phyloP scores from a whole-genome alignment of 2,888 invertebrate species.

The Acanthopleura granulata region DNA sequence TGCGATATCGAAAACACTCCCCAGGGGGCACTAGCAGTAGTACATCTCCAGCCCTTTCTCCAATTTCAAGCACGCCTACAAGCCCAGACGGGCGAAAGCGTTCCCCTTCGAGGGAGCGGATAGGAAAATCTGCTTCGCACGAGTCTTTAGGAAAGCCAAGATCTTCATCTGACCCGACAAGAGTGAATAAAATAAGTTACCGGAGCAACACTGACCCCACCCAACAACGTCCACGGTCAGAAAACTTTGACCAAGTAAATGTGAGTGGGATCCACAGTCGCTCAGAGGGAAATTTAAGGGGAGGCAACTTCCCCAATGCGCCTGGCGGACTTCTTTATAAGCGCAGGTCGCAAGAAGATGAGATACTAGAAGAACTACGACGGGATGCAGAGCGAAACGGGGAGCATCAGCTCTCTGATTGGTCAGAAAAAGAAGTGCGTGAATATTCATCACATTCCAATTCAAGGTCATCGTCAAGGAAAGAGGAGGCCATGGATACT shows the following conservation, averaged over 20 bases:
- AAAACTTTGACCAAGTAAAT: neutral
- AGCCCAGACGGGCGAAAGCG: constrained; percentile 35
- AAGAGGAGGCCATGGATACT: constrained; percentile 10
- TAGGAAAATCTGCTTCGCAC: constrained; percentile 14
- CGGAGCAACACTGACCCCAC: neutral
- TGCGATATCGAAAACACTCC: neutral
- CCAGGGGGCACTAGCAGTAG: constrained; percentile 13
- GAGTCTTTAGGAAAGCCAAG: constrained; percentile 4
- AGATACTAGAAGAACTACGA: constrained; percentile 27
- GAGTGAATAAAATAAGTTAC: neutral
- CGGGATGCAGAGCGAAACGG: constrained; percentile 3
- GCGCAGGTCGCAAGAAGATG: constrained; percentile 38
- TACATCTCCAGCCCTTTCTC: constrained; percentile 45
- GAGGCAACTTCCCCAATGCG: constrained; percentile 29
- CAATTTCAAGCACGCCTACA: constrained; percentile 38
- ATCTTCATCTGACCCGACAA: neutral
- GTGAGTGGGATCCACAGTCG: neutral
- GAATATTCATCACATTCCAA: constrained; percentile 14
- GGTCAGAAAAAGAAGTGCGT: constrained; percentile 7
- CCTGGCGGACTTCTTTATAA: constrained; percentile 50
- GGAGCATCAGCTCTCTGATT: constrained; percentile 16
- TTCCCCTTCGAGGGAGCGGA: constrained; percentile 28
- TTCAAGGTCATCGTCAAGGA: neutral
- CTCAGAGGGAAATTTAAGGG: constrained; percentile 9
- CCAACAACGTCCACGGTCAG: neutral